These are phyloP conservation scores for Trissolcus brochymenae DNA, from an alignment of 2,888 invertebrate species.

Conservation along the genomic window DNA sequence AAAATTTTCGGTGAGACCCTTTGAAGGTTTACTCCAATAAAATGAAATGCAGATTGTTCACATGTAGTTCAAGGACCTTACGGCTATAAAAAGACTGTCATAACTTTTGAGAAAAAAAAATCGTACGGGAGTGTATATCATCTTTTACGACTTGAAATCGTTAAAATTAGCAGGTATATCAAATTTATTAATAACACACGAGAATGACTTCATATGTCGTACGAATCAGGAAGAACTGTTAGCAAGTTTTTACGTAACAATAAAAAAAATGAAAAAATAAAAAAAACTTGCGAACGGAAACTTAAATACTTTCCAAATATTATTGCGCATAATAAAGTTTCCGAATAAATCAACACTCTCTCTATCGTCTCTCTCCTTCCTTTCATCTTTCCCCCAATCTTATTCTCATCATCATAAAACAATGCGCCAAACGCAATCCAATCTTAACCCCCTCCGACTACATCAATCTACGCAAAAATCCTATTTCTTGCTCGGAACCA, in stretches of 20 bases:
- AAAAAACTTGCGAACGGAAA: too few relatives aligned
- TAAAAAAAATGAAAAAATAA: too few relatives aligned
- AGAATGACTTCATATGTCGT: background rate
- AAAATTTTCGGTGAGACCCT: slow-evolving; percentile 2
- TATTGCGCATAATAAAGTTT: background rate
- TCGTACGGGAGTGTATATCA: background rate
- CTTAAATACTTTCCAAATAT: slow-evolving; percentile 1
- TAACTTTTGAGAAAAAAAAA: slow-evolving; percentile 3
- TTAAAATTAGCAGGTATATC: too few relatives aligned
- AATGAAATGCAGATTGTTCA: slow-evolving; percentile 6
- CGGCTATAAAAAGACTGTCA: slow-evolving; percentile 2
- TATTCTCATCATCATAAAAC: slow-evolving; percentile 44
- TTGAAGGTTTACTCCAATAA: background rate
- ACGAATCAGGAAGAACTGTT: too few relatives aligned
- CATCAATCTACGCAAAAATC: slow-evolving; percentile 35
- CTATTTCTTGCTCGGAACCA: slow-evolving; percentile 16
- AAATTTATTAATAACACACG: background rate
- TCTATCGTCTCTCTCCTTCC: slow-evolving; percentile 13
- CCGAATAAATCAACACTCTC: slow-evolving; percentile 20
- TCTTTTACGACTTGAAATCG: slow-evolving; percentile 2
- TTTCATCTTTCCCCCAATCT: slow-evolving; percentile 21
- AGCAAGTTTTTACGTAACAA: too few relatives aligned
- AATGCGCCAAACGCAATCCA: slow-evolving; percentile 35
- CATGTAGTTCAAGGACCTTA: slow-evolving; percentile 15
- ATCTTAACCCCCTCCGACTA: slow-evolving; percentile 28